Evolutionary conservation across 2,113 vertebrate genomes (phyloP), one percentile per base, ranked within the genome.

Genomic region (Caranx melampygus): DNA sequence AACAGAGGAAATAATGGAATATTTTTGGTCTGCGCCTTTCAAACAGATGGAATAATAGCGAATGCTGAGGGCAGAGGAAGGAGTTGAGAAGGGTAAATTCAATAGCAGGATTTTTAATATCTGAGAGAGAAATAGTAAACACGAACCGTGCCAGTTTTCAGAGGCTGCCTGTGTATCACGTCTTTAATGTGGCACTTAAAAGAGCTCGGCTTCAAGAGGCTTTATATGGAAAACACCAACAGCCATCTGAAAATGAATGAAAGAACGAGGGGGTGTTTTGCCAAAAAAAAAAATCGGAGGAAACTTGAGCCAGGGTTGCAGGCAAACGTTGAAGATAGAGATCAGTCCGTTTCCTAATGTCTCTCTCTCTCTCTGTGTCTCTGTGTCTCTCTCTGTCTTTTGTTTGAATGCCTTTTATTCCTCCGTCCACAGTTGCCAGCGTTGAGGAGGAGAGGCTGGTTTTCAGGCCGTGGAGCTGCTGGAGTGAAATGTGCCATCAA

Each of bases 91-190:
- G 49, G 61, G 26, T 61, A 62, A 85, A 85, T 84, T 86, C 83
- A 83, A 81, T 63, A 60, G 66, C 3, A 16, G 67, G 71, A 76
- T 85, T 89, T 75, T 75, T 86, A 85, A 88, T 89, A 85, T 86
- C 82, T 71, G 35, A 86, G 57, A 77, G 79, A 71, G 68, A 80
- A 76, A 78, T 44, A 73, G 69, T 61, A 76, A 88, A 79, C 49
- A 78, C 54, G 71, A 68, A 61, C 40, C 0, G 11, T 31, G 65
- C 68, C 83, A 76, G 79, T 78, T 82, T 84, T 85, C 62, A 59
- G 55, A 70, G 49, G 63, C 58, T 2, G 47, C 11, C 52, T 76
- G 58, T 73, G 33, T 65, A 69, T 66, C 52, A 82, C 82, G 55
- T 84, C 49, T 82, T 82, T 78, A 83, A 87, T 88, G 64, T 63